Base-by-base conservation (phyloP, 2,888 invertebrate species). In the Lathronympha strigana region DNA sequence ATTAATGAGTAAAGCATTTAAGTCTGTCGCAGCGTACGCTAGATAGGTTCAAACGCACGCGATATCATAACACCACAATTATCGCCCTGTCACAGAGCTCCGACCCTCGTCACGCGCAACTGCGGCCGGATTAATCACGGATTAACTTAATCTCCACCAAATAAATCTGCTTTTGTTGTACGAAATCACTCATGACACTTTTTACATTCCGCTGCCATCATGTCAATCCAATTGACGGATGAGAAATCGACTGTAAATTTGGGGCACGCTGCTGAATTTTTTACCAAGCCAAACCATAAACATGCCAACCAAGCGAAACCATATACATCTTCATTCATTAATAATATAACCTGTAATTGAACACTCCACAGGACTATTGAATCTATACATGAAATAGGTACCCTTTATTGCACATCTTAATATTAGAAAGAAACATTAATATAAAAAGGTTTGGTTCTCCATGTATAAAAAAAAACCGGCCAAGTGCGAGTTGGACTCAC, bases 71-170 rank as follows among this genome's bases (percentile, higher is more conserved):
- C 80, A 82, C 84, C 80, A 84, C 83, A 88, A 87, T 88, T 88
- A 88, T 87, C 86, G 80, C 79, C 73, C 80, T 85, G 88, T 88
- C 88, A 82, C 81, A 78, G 73, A 69, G 70, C 63, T 15, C 68
- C 69, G 76, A 88, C 89, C 89, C 88, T 83, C 84, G 82, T 89
- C 89, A 88, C 79, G 74, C 79, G 76, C 82, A 82, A 82, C 79
- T 84, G 87, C 72, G 84, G 83, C 76, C 63, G 81, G 84, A 87
- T 87, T 88, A 87, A 88, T 83, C 81, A 78, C 71, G 81, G 82
- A 84, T 84, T 80, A 82, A 80, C 76, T 79, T 80, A 77, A 83
- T 82, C 76, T 79, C 78, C 71, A 71, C 72, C 68, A 72, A 76
- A 81, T 81, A 82, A 85, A 84, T 83, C 82, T 82, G 81, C 79